Base-by-base conservation (phyloP, 1,140 invertebrate species). In the Anadara kagoshimensis region DNA sequence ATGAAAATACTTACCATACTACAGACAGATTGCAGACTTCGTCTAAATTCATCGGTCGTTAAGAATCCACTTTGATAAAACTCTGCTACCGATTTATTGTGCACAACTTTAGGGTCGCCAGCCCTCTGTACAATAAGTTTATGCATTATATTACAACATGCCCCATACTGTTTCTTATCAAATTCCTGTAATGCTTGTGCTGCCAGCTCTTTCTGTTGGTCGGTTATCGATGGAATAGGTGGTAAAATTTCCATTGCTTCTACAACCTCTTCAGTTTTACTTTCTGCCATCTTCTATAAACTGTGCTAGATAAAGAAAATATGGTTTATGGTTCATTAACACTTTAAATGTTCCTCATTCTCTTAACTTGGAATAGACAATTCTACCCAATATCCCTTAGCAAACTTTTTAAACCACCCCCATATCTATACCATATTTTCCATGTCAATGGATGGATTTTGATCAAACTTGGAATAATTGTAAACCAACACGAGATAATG, bases 11-110 rank as follows among this genome's bases (percentile, higher is more conserved):
- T 90, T 83, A 90, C 90, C 85, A 93, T 88, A 62, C 92, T 90
- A 81, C 92, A 92, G 66, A 95, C 89, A 66, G 92, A 89, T 70
- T 91, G 90, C 20, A 95, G 87, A 63, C 91, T 91, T 83, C 93
- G 94, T 70, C 92, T 92, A 78, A 96, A 93, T 47, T 92, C 89
- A 43, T 94, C 92, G 14, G 93, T 92, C 76, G 94, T 94, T 65
- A 92, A 94, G 69, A 93, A 90, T 44, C 94, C 92, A 78, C 90
- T 92, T 77, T 92, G 91, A 82, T 93, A 94, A 87, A 93, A 95
- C 71, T 94, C 93, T 1, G 91, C 92, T 0, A 95, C 91, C 8
- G 92, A 91, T 84, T 92, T 93, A 83, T 96, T 95, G 76, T 94
- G 93, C 0, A 91, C 86, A 18, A 95, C 91, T 85, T 95, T 95